Conservation (phyloP, 2,797 vertebrate species). For the Salarias fasciatus region DNA sequence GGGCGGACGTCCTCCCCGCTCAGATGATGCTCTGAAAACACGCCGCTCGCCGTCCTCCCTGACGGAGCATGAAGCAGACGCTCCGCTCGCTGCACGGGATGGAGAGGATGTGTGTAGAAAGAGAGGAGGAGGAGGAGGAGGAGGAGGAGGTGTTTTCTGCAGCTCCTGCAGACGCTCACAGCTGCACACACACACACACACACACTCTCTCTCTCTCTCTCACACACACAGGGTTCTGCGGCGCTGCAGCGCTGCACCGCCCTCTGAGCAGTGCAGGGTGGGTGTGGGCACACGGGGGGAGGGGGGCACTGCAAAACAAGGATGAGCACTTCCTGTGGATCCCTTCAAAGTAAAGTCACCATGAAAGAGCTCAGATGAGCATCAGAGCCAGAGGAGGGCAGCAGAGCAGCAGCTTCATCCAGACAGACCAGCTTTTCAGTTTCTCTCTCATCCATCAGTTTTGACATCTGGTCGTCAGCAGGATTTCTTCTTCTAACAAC, state of each 20-base stretch:
- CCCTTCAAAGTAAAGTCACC: constrained; percentile 41
- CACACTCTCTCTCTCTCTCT: constrained; percentile 49
- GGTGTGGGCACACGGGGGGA: constrained; percentile 63
- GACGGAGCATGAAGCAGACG: constrained; percentile 57
- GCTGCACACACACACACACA: constrained; percentile 24
- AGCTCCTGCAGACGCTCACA: constrained; percentile 26
- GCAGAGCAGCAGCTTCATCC: no score
- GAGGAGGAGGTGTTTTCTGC: background rate
- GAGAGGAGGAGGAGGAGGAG: background rate
- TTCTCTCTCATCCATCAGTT: no score
- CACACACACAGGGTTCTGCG: constrained; percentile 30
- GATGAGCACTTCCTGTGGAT: background rate
- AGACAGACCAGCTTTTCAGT: no score
- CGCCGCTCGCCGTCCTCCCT: constrained; percentile 55
- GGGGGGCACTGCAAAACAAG: accelerated
- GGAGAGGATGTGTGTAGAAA: constrained; percentile 33
- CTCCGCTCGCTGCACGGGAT: no score
- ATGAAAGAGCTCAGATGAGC: background rate
- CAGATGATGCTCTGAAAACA: constrained; percentile 63
- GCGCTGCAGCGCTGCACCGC: constrained; percentile 46
- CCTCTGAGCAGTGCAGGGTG: constrained; percentile 61
- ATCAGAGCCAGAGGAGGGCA: no score
- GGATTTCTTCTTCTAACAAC: no score
- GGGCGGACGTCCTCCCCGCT: constrained; percentile 47
- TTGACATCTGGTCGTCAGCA: no score